Evolutionary conservation across 2,888 invertebrate species (phyloP), one percentile per base, ranked within the genome.

Genomic region (Isotomurus palustris): DNA sequence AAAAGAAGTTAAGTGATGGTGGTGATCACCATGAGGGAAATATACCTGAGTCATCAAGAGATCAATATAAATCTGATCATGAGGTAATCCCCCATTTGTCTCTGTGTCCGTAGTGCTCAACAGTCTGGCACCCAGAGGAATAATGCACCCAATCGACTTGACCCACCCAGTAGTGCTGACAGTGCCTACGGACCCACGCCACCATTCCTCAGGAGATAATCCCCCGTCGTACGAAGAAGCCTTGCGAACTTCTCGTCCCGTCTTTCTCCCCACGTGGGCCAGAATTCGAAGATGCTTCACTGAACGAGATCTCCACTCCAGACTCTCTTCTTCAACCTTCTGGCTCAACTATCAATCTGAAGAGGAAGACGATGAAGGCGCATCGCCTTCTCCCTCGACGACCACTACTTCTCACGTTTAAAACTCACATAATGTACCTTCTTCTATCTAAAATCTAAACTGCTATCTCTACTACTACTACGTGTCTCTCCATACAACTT

Each of bases 181-280:
- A n/a, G 59, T 64, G 41, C 63, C 66, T 10, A 47, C 48, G 43
- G 65, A 69, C 50, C 62, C 64, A 19, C 27, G 58, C 58, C 36
- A 58, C 19, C 24, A 12, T 28, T 25, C 36, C 5, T 19, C 22
- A 21, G 51, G 51, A 8, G 59, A 59, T 22, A 40, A 53, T 19
- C 79, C 84, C 0, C 84, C 84, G 2, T 77, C 82, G 25, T 84
- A 83, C 68, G 84, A 84, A 72, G 83, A 84, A 70, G 84, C 85
- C 0, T 75, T 85, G 29, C 80, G 80, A 70, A 67, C 70, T 3
- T 66, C 66, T 41, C 64, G 70, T 17, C 69, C 71, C 8, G 71
- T 70, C 5, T 77, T 82, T 62, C 52, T 67, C 8, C 83, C 83
- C 19, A 80, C 80, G 1, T 73, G 83, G 14, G 78, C 80, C 36